Base-by-base conservation (phyloP, 2,797 vertebrate genomes). In the Platalea minor region DNA sequence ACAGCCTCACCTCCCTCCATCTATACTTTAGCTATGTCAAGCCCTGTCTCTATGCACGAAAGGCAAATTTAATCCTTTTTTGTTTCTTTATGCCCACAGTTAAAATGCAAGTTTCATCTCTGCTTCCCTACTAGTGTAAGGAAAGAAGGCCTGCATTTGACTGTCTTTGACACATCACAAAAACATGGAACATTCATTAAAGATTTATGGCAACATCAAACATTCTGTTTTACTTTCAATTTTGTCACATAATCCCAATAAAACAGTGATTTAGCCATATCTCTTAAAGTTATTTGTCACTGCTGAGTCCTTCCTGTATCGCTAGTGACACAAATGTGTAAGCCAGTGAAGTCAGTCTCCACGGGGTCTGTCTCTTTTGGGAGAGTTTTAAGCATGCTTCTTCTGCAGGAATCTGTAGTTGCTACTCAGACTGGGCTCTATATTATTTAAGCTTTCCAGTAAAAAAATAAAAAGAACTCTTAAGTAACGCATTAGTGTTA, bases 211-310 rank as follows among this genome's bases (percentile, higher is more conserved):
- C 79, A 68, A 92, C 91, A 94, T 96, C 92, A 96, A 92, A 92
- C 82, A 64, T 91, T 88, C 93, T 96, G 95, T 21, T 96, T 95
- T 91, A 94, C 91, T 95, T 92, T 93, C 89, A 90, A 39, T 96
- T 97, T 97, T 96, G 93, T 94, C 96, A 90, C 69, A 73, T 91
- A 97, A 96, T 96, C 85, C 92, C 23, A 91, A 94, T 94, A 89
- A 97, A 96, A 91, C 67, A 53, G 82, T 81, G 85, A 94, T 91
- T 95, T 94, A 92, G 69, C 69, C 25, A 1, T 84, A 60, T 68
- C 54, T 64, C 56, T 79, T 96, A 35, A 88, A 92, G 92, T 89
- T 93, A 67, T 84, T 96, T 97, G 93, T 97, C 87, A 93, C 79
- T 43, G 87, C 73, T 59, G 59, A 84, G 85, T 76, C 69, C 91